Evolutionary conservation across 2,797 vertebrate species (phyloP).

Genomic region (Chelmon rostratus): DNA sequence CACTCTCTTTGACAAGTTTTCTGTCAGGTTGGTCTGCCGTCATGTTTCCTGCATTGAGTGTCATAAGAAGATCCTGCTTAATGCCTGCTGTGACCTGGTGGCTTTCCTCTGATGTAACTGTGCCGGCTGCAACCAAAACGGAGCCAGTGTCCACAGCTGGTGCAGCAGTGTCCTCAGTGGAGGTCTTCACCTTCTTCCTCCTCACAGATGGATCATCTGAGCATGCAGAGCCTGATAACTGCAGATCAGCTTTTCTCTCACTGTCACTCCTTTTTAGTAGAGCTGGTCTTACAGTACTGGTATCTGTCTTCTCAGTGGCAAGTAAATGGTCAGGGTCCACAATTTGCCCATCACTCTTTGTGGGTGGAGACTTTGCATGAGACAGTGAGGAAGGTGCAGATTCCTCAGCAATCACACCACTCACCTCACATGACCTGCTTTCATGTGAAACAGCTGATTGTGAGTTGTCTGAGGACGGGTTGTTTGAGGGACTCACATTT

Average conservation of each 20-base stretch:
- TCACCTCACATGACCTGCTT: conserved; percentile 53
- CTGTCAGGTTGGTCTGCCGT: conserved; percentile 42
- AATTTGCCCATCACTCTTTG: conserved; percentile 42
- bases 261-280: conserved; percentile 31
- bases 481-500: conserved; percentile 22
- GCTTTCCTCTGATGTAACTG: conserved; percentile 41
- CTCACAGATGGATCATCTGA: conserved; percentile 36
- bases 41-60: conserved; percentile 35
- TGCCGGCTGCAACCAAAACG: conserved; percentile 16
- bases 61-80: conserved; percentile 49
- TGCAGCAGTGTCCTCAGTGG: conserved; percentile 23
- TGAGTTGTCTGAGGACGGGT: conserved; percentile 34
- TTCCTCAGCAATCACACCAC: conserved; percentile 55
- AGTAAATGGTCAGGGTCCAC: conserved; percentile 22
- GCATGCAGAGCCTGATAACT: conserved; percentile 21
- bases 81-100: conserved; percentile 32
- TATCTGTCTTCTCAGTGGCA: conserved; percentile 37
- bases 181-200: conserved; percentile 39
- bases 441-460: conserved; percentile 58
- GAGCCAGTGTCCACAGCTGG: conserved; percentile 32
- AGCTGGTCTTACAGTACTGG: not conserved
- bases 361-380: conserved; percentile 36
- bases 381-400: conserved; percentile 49
- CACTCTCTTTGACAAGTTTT: conserved; percentile 40
- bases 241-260: conserved; percentile 20